These are phyloP conservation scores for Silurus lanzhouensis DNA, from an alignment of 2,797 vertebrate genomes.

Conservation along the genomic window DNA sequence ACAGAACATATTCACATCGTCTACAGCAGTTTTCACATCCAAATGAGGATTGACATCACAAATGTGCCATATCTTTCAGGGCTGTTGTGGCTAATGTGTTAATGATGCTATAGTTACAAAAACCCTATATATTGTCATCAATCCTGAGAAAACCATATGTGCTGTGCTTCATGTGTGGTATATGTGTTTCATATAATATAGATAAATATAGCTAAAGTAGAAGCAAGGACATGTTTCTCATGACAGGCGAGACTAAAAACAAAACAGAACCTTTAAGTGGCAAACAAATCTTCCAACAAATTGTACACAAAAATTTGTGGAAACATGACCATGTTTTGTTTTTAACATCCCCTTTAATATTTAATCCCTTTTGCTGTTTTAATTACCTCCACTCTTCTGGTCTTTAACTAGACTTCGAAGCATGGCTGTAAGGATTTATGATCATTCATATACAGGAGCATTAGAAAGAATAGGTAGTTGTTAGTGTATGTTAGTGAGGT, in stretches of 20 bases:
- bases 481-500: neutral
- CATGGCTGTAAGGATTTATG: neutral
- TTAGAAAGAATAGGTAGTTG: neutral
- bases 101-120: slow-evolving; percentile 18
- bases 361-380: neutral
- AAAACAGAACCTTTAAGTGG: neutral
- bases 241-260: neutral
- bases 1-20: slow-evolving; percentile 15
- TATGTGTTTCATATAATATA: neutral
- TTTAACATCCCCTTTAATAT: neutral
- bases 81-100: slow-evolving; percentile 10
- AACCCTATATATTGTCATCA: neutral
- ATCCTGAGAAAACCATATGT: neutral
- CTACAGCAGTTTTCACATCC: slow-evolving; percentile 32
- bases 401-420: neutral
- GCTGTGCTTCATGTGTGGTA: neutral
- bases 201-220: neutral
- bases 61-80: slow-evolving; percentile 2
- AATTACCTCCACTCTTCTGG: neutral
- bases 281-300: neutral
- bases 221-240: neutral
- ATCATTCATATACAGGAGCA: neutral
- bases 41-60: slow-evolving; percentile 40
- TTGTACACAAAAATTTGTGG: neutral
- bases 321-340: neutral